Percentiles rank a stretch among this genome's conserved stretches.
Evolutionary conservation across 2,888 invertebrate species (phyloP).

Genomic region (Thereva nobilitata): DNA sequence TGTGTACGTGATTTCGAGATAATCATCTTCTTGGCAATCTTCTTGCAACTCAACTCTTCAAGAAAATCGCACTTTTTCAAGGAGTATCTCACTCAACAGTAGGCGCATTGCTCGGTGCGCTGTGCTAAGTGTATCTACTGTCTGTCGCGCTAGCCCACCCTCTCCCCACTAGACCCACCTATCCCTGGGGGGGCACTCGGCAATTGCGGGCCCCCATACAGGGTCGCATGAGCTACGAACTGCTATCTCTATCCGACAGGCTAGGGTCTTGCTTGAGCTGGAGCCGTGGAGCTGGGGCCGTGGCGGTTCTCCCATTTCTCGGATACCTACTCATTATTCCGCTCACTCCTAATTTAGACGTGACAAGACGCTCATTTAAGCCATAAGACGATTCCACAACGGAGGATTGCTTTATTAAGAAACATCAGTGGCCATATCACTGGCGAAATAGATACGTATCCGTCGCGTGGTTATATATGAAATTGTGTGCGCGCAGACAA

Average conservation of each 20-base stretch:
- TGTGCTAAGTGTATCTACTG: background rate
- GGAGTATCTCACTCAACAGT: constrained; percentile 17
- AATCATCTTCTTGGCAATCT: constrained; percentile 29
- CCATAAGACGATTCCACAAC: background rate
- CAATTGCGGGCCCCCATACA: too few species aligned
- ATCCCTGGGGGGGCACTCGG: background rate
- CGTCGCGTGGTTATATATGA: constrained; percentile 30
- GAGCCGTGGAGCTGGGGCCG: background rate
- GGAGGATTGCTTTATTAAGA: constrained; percentile 33
- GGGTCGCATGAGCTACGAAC: too few species aligned
- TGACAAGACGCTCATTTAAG: constrained; percentile 32
- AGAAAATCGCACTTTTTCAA: constrained; percentile 25
- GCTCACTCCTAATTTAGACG: constrained; percentile 34
- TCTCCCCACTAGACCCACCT: background rate
- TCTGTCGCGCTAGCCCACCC: background rate
- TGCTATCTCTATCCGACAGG: too few species aligned
- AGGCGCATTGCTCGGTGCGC: constrained; percentile 19
- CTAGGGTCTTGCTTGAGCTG: background rate
- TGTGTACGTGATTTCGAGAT: constrained; percentile 30
- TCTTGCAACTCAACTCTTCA: background rate
- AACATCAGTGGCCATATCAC: constrained; percentile 16
- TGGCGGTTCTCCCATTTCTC: background rate
- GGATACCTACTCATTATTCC: constrained; percentile 32
- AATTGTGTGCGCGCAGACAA: constrained; percentile 22
- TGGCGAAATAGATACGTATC: constrained; percentile 21